Base-by-base conservation (phyloP, 1,140 invertebrate species). In the Scaptomyza hsui region DNA sequence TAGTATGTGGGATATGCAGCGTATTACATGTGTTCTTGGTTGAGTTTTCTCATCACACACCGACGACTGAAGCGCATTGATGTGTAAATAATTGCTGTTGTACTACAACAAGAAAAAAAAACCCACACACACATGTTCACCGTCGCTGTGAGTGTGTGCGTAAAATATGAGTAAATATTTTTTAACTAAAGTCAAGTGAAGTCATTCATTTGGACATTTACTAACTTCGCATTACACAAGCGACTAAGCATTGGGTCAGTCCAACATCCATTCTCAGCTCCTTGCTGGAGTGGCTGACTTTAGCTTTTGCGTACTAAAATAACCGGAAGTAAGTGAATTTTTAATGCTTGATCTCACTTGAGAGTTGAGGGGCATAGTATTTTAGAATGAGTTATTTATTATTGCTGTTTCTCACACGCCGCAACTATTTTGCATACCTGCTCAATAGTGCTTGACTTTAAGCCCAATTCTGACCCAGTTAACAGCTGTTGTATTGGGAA, bases 281-380 rank as follows among this genome's bases (percentile, higher is more conserved):
- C 69, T 72, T 35, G 37, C 41, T 63, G 6, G 26, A 53, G 62
- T 56, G 37, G 57, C 61, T 81, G 77, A 74, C 82, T 78, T 78
- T 70, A 75, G n/a, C 75, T 88, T 88, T 88, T 86, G 82, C 82
- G 83, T 78, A 86, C 81, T 88, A 82, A 86, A 86, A 86, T 88
- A 88, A 75, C 82, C 78, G 82, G 78, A 86, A 86, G 51, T 86
- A 86, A 86, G 78, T 82, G 29, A 82, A 86, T 86, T 82, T 82
- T 61, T 60, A 78, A 86, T 88, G 78, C 82, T 69, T 86, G 82
- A 86, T 82, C 88, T 82, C 82, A 88, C 81, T 68, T 18, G 21
- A 9, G 26, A 3, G 41, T 29, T 9, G 18, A 10, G 45, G 45
- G 57, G 44, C 12, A 41, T 6, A 13, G 45, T 19, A 2, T 29